Evolutionary conservation across 2,888 invertebrate genomes (phyloP).

Genomic region (Trypoxylon attenuatum): DNA sequence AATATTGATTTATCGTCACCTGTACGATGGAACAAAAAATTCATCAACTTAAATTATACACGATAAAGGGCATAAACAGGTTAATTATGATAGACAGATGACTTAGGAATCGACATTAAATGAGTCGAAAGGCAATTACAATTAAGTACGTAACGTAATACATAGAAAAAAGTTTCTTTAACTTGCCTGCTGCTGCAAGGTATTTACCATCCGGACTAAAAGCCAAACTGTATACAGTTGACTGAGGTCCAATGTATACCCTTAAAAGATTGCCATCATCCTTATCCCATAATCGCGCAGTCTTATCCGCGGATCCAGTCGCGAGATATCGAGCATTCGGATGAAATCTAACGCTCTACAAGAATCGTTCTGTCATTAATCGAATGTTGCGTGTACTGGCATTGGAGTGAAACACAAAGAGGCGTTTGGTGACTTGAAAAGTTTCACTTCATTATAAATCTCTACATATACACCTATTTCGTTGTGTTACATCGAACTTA

Average conservation of each 20-base stretch:
- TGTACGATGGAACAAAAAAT: too few species aligned
- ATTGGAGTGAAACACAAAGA: slow-evolving; percentile 2
- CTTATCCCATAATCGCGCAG: slow-evolving; percentile 90
- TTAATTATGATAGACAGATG: background rate
- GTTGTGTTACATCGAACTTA: too few species aligned
- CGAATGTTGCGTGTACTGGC: too few species aligned
- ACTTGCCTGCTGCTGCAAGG: slow-evolving; percentile 87
- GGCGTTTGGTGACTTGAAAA: background rate
- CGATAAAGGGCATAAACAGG: too few species aligned
- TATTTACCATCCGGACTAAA: slow-evolving; percentile 91
- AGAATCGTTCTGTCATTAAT: too few species aligned
- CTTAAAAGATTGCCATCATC: slow-evolving; percentile 88
- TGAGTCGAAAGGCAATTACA: too few species aligned
- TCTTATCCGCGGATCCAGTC: slow-evolving; percentile 93
- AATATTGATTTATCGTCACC: slow-evolving; percentile 70
- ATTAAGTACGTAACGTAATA: too few species aligned
- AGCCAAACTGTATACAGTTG: slow-evolving; percentile 83
- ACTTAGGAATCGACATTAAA: background rate
- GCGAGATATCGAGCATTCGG: slow-evolving; percentile 93
- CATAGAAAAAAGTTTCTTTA: background rate
- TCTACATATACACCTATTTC: too few species aligned
- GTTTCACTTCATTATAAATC: too few species aligned
- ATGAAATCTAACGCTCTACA: slow-evolving; percentile 90
- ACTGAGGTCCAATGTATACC: slow-evolving; percentile 86
- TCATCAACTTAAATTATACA: too few species aligned